phyloP scores from a whole-genome alignment of 64 coral and sea anemone species.

The Hydrozoanthus tunicans region DNA sequence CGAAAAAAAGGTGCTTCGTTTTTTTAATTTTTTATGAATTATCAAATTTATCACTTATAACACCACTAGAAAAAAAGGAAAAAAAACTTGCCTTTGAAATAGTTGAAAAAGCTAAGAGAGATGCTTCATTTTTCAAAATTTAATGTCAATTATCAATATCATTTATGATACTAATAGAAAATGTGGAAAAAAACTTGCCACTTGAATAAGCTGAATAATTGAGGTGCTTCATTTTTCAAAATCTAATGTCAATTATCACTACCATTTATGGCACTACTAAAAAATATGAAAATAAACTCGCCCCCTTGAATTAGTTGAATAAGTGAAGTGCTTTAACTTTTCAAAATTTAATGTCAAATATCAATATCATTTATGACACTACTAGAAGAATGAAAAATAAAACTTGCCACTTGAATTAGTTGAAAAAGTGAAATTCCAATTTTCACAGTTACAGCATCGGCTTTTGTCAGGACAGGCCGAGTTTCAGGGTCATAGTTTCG shows the following conservation, averaged over 20 bases:
- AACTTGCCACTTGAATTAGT: conserved; percentile 7
- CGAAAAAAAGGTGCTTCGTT: not conserved
- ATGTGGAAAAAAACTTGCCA: not conserved
- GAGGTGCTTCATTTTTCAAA: not conserved
- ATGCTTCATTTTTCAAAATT: too few species aligned
- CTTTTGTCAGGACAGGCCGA: not conserved
- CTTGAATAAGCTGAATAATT: conserved; percentile 4
- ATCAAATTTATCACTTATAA: not conserved
- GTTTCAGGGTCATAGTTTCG: conserved; percentile 4
- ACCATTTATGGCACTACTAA: not conserved
- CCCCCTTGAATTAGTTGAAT: conserved; percentile 2
- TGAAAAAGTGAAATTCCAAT: conserved; percentile 28
- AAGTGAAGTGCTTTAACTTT: not conserved
- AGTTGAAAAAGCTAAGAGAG: conserved; percentile 1
- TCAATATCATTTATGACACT: not conserved
- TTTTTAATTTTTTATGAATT: not conserved
- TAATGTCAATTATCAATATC: not conserved
- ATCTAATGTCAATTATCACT: not conserved
- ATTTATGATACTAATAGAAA: not conserved
- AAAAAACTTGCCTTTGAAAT: not conserved
- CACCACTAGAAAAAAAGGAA: not conserved
- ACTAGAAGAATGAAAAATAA: not conserved
- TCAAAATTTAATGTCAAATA: not conserved
- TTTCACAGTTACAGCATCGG: conserved; percentile 4
- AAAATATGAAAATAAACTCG: not conserved